Base-by-base conservation (phyloP, 2,888 invertebrate species). In the Sepiola atlantica region DNA sequence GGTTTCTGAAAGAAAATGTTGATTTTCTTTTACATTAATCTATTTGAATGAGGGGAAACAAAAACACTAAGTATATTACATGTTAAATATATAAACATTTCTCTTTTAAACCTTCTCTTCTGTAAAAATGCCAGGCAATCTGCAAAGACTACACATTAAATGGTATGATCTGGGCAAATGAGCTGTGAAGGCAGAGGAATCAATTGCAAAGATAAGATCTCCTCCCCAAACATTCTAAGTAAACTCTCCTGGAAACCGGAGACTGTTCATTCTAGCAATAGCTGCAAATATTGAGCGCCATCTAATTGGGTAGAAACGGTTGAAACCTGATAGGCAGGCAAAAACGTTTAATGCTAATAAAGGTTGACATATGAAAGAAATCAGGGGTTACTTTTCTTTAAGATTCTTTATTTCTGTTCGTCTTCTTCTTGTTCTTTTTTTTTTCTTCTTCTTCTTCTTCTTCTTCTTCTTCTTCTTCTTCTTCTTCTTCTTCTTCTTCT, bases 351-450 rank as follows among this genome's bases (percentile, higher is more conserved):
- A 77, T 77, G 77, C 77, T 77, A 77, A 77, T 77, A 77, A 77
- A 32, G n/a, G n/a, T 77, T 77, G 77, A 77, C 77, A n/a, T 77
- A 77, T 77, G 77, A 77, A 77, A 77, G 77, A 77, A 77, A 77
- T 77, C 77, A 77, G 77, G n/a, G 28, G 24, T 10, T 77, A n/a
- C 77, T n/a, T 77, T 77, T 77, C n/a, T 77, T 45, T 45, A 45
- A 45, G 45, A 45, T 45, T 45, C 45, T 45, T 45, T 45, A 45
- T 45, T 4, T 45, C 45, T 2, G 45, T 45, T 45, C 45, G n/a
- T n/a, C n/a, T n/a, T n/a, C n/a, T n/a, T n/a, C n/a, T n/a, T n/a
- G n/a, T n/a, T n/a, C n/a, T n/a, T n/a, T n/a, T n/a, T n/a, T n/a
- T n/a, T n/a, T 45, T 45, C 8, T 4, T 45, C 45, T 45, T 45